phyloP scores from a whole-genome alignment of 2,797 vertebrate species.

The Chiloscyllium punctatum region DNA sequence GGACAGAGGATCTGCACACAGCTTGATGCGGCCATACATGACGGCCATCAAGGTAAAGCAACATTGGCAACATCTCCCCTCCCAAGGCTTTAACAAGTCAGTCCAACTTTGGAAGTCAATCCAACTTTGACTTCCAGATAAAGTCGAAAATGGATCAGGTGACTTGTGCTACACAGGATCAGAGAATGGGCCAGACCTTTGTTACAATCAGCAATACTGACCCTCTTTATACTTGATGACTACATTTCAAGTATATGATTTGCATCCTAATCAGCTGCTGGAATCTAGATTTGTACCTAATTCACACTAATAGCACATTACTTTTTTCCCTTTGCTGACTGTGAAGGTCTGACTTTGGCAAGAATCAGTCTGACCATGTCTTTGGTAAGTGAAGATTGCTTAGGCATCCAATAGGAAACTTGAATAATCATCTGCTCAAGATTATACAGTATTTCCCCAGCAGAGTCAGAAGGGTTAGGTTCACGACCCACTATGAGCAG shows the following conservation, averaged over 20 bases:
- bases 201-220: too few relatives aligned
- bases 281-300: neutral
- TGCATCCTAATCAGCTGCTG: neutral
- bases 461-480: neutral
- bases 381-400: neutral
- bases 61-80: too few relatives aligned
- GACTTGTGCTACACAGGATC: too few relatives aligned
- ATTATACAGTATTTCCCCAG: neutral
- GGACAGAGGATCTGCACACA: too few relatives aligned
- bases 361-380: neutral
- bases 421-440: neutral
- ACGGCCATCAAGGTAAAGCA: too few relatives aligned
- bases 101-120: too few relatives aligned
- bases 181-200: too few relatives aligned
- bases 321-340: neutral
- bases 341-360: neutral
- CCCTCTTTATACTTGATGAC: too few relatives aligned
- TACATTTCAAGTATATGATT: neutral
- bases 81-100: too few relatives aligned
- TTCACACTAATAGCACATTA: neutral
- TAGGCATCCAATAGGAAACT: neutral
- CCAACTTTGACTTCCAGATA: too few relatives aligned
- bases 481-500: neutral
- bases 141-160: too few relatives aligned
- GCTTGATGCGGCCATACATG: too few relatives aligned